A percentile compares a stretch with the other conserved stretches of the same genome.
These are phyloP conservation scores for Pangasius larnaudii DNA, from an alignment of 2,797 vertebrate genomes.

Conservation along the genomic window DNA sequence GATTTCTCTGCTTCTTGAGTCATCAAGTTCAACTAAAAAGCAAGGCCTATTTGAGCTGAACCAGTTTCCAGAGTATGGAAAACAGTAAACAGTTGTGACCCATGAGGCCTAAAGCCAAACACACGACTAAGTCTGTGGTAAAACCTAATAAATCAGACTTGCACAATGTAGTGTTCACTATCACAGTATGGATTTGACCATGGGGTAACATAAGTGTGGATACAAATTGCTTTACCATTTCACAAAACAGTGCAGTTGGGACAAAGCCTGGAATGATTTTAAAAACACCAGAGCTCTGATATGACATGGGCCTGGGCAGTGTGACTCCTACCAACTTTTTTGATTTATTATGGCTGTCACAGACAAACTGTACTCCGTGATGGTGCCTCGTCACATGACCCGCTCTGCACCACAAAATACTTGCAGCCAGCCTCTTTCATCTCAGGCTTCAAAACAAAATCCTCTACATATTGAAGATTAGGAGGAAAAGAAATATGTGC, in stretches of 20 bases:
- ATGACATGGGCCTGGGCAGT: conserved; percentile 18
- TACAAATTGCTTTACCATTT: conserved; percentile 11
- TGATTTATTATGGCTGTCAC: conserved; percentile 54
- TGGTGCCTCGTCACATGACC: conserved; percentile 40
- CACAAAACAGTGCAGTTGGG: conserved; percentile 19
- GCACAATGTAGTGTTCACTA: not conserved
- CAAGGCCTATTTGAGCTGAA: not conserved
- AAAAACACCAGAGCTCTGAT: conserved; percentile 32
- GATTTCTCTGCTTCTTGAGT: not conserved
- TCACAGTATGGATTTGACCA: conserved; percentile 15
- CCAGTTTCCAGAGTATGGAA: not conserved
- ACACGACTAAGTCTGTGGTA: not conserved
- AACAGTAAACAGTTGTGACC: not conserved
- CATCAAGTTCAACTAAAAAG: conserved; percentile 4
- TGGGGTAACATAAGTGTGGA: not conserved
- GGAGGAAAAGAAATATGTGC: conserved; percentile 16
- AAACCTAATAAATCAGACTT: conserved; percentile 3
- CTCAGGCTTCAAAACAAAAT: conserved; percentile 38
- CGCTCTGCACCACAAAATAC: conserved; percentile 20
- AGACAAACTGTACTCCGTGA: conserved; percentile 23
- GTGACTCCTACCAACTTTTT: conserved; percentile 36
- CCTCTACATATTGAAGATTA: conserved; percentile 41
- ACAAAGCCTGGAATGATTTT: conserved; percentile 9
- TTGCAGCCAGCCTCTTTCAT: conserved; percentile 41
- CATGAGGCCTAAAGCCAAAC: not conserved